A percentile compares a stretch with the other conserved stretches of the same genome.
phyloP scores from a whole-genome alignment of 2,797 vertebrate species.

The Crotalus adamanteus region DNA sequence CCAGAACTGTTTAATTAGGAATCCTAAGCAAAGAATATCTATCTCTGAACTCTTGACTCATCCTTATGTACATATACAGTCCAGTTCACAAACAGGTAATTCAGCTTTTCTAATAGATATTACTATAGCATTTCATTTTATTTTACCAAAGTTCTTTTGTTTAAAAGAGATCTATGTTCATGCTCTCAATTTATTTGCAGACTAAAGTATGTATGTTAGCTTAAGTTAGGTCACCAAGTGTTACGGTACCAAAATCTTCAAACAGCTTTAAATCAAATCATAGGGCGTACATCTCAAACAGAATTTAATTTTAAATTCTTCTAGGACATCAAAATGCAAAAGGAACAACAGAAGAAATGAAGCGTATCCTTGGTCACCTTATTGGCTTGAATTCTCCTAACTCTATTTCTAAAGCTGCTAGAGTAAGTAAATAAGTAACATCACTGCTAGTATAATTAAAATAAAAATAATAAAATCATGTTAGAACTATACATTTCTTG shows the following conservation, averaged over 20 bases:
- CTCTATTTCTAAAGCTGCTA: conserved; percentile 89
- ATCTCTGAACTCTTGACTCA: conserved; percentile 87
- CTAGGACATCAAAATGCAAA: conserved; percentile 60
- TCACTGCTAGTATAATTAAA: neutral
- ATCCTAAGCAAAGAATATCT: conserved; percentile 89
- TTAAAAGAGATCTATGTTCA: neutral
- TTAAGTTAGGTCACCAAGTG: neutral
- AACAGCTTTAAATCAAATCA: neutral
- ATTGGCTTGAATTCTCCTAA: conserved; percentile 92
- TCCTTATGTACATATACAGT: conserved; percentile 87
- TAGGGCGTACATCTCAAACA: neutral
- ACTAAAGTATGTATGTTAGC: neutral
- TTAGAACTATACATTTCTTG: neutral
- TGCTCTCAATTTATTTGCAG: neutral
- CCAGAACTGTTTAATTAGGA: conserved; percentile 86
- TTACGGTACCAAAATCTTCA: neutral
- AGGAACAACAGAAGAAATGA: conserved; percentile 78
- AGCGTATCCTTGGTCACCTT: conserved; percentile 87
- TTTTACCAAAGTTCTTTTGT: neutral
- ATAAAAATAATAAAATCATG: neutral
- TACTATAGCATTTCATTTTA: neutral
- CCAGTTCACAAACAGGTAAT: conserved; percentile 78
- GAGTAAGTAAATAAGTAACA: conserved; percentile 72
- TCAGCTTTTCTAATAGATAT: conserved; percentile 19
- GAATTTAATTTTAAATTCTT: conserved; percentile 34